Evolutionary conservation across 1,140 invertebrate species (phyloP).

Genomic region (Caligus rogercresseyi): DNA sequence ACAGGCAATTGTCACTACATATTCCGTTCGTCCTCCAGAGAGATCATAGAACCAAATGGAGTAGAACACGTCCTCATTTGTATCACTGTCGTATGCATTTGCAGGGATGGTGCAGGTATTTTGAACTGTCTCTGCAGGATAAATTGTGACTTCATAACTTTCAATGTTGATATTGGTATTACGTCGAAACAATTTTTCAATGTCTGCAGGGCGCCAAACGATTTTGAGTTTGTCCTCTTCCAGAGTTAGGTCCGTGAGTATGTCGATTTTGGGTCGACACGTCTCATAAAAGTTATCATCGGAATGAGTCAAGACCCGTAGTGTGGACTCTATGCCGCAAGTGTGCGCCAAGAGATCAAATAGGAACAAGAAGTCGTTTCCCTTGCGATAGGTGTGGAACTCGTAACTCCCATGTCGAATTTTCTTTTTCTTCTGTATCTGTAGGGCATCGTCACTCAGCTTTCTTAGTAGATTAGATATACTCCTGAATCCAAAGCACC

Average conservation of each 20-base stretch:
- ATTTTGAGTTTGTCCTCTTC: constrained; percentile 20
- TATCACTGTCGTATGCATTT: neutral
- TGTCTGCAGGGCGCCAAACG: constrained; percentile 7
- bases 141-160: constrained; percentile 17
- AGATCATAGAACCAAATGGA: constrained; percentile 16
- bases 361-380: constrained; percentile 17
- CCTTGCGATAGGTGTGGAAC: neutral
- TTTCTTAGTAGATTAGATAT: constrained; percentile 11
- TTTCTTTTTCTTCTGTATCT: neutral
- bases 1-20: constrained; percentile 14
- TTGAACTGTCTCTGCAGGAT: constrained; percentile 12
- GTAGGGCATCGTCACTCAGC: no score
- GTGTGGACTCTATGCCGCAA: constrained; percentile 16
- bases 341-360: constrained; percentile 16
- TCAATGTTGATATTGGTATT: constrained; percentile 6
- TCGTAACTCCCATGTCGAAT: neutral
- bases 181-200: constrained; percentile 12
- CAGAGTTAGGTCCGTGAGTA: neutral
- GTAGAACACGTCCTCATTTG: neutral
- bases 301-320: constrained; percentile 16
- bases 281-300: constrained; percentile 13
- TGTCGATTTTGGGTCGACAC: constrained; percentile 9
- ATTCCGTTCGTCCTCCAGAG: constrained; percentile 13
- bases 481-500: constrained; percentile 11
- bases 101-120: neutral